These are phyloP conservation scores for Characodon lateralis DNA, from an alignment of 2,797 vertebrate genomes.

Conservation along the genomic window DNA sequence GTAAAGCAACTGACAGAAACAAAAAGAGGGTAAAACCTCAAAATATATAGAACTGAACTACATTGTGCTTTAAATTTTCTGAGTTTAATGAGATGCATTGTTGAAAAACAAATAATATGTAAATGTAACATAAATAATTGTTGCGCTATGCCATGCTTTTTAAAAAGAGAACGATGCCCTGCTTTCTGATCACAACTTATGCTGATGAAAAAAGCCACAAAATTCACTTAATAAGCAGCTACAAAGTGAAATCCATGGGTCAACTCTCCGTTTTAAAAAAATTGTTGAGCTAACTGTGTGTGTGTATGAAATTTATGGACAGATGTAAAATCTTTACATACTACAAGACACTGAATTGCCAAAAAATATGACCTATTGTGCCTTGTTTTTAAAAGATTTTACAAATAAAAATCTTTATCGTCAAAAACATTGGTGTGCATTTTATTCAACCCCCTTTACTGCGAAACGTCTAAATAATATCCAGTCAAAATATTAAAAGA, in stretches of 20 bases:
- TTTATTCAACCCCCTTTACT: background rate
- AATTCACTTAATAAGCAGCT: background rate
- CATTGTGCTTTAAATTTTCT: background rate
- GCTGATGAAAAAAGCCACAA: background rate
- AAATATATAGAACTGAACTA: background rate
- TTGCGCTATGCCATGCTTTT: background rate
- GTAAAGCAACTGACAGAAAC: conserved; percentile 20
- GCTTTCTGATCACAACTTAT: background rate
- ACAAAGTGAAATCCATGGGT: background rate
- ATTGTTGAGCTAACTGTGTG: background rate
- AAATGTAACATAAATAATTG: background rate
- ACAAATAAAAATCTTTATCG: background rate
- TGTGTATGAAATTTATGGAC: background rate
- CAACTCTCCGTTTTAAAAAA: background rate
- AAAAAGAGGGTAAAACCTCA: background rate
- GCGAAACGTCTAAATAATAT: background rate
- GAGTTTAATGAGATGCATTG: background rate
- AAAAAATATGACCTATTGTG: background rate
- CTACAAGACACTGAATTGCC: background rate
- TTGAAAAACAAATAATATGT: background rate
- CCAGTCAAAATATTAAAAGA: background rate
- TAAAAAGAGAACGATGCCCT: background rate
- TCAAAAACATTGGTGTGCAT: background rate
- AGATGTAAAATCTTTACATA: background rate
- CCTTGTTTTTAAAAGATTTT: too few relatives aligned